phyloP scores from a whole-genome alignment of 2,113 vertebrate genomes.

The Hoplias malabaricus region DNA sequence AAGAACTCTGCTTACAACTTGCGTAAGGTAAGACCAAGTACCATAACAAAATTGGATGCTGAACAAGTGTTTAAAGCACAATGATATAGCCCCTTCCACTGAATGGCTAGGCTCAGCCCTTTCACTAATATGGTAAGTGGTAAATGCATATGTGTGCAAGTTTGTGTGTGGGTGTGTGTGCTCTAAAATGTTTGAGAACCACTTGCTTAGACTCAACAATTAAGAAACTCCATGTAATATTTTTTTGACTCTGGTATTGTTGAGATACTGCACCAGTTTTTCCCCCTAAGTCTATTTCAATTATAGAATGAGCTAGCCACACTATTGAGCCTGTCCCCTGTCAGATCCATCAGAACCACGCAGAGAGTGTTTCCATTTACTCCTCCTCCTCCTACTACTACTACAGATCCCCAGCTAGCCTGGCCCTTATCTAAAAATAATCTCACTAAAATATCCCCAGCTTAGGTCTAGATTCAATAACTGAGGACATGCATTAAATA shows the following conservation, averaged over 20 bases:
- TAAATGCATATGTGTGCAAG: no score
- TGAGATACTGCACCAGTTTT: background rate
- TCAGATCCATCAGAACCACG: background rate
- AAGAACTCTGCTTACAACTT: no score
- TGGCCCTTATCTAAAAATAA: conserved; percentile 21
- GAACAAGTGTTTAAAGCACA: no score
- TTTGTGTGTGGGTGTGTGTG: no score
- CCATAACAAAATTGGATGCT: no score
- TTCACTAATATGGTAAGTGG: no score
- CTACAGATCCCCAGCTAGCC: background rate
- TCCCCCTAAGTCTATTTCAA: background rate
- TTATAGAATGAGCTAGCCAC: background rate
- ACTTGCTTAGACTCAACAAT: no score
- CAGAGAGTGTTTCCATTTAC: background rate
- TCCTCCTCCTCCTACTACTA: conserved; percentile 1
- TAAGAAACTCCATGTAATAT: no score
- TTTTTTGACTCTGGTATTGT: background rate
- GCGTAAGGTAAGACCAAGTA: no score
- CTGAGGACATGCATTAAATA: conserved; percentile 38
- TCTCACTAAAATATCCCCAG: conserved; percentile 31
- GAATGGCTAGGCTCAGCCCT: no score
- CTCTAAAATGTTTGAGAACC: no score
- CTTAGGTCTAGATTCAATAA: conserved; percentile 39
- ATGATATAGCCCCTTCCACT: no score
- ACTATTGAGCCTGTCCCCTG: background rate